Conservation (phyloP, 2,113 vertebrate genomes). For the Odocoileus hemionus region DNA sequence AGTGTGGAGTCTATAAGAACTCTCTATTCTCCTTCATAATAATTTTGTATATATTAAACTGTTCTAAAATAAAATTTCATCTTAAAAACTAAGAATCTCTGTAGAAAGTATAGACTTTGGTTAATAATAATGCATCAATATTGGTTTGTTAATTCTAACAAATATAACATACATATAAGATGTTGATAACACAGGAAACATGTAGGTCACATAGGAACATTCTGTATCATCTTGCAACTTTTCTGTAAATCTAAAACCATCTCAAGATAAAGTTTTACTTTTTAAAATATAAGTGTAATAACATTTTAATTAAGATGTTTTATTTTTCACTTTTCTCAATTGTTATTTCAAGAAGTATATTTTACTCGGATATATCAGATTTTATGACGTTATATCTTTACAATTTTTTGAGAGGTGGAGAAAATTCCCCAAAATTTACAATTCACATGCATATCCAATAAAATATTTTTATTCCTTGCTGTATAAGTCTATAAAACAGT, state of each 20-base stretch:
- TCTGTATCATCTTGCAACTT: neutral
- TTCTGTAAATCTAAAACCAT: neutral
- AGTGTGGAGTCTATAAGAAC: neutral
- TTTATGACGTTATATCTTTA: neutral
- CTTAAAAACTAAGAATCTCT: neutral
- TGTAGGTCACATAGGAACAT: neutral
- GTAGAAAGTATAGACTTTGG: neutral
- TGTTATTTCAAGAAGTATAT: neutral
- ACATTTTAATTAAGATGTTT: neutral
- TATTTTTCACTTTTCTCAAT: neutral
- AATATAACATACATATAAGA: neutral
- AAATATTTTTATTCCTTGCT: conserved; percentile 13
- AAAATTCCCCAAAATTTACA: neutral
- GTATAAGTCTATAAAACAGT: conserved; percentile 26
- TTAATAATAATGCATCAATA: neutral
- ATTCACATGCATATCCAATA: neutral
- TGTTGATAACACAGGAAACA: neutral
- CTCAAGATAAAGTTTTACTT: neutral
- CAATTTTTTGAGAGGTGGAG: neutral
- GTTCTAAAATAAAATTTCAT: neutral
- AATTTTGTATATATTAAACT: neutral
- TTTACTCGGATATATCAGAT: neutral
- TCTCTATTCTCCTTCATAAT: neutral
- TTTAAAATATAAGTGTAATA: neutral
- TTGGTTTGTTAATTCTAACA: neutral